Evolutionary conservation across 2,888 invertebrate species (phyloP).

Genomic region (Agonum fuliginosum): DNA sequence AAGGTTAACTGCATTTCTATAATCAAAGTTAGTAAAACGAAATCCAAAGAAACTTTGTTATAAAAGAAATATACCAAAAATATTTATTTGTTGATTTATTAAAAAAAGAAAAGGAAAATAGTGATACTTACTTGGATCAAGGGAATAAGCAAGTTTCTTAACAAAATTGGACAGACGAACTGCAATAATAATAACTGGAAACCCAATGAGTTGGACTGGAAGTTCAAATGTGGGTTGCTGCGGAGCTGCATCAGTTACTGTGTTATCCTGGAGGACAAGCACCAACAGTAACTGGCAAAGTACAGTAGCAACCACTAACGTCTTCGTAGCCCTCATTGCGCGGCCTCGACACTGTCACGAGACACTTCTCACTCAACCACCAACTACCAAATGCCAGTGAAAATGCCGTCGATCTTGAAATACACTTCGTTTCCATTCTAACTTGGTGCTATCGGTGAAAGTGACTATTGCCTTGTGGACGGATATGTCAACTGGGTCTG

Average conservation of each 20-base stretch:
- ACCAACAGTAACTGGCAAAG: constrained; percentile 35
- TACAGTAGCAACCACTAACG: neutral
- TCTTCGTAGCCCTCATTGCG: constrained; percentile 40
- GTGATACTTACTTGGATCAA: constrained; percentile 83
- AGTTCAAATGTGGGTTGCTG: constrained; percentile 80
- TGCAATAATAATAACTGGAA: constrained; percentile 87
- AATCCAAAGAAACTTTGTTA: too few species aligned
- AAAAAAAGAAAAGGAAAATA: neutral
- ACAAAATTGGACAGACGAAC: constrained; percentile 88
- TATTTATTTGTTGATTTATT: too few species aligned
- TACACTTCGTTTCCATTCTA: constrained; percentile 19
- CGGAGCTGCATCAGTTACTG: constrained; percentile 65
- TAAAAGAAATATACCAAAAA: too few species aligned
- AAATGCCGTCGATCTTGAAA: constrained; percentile 57
- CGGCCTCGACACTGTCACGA: neutral
- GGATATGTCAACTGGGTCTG: neutral
- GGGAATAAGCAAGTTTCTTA: constrained; percentile 87
- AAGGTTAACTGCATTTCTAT: constrained; percentile 38
- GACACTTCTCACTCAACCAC: constrained; percentile 3
- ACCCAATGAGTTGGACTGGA: constrained; percentile 89
- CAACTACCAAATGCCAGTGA: constrained; percentile 47
- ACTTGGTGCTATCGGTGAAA: constrained; percentile 44
- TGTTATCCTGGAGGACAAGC: constrained; percentile 54
- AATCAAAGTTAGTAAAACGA: too few species aligned
- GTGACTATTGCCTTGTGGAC: neutral